A percentile compares a stretch with the other conserved stretches of the same genome.
Evolutionary conservation across 2,113 vertebrate genomes (phyloP).

Genomic region (Cheilinus undulatus): DNA sequence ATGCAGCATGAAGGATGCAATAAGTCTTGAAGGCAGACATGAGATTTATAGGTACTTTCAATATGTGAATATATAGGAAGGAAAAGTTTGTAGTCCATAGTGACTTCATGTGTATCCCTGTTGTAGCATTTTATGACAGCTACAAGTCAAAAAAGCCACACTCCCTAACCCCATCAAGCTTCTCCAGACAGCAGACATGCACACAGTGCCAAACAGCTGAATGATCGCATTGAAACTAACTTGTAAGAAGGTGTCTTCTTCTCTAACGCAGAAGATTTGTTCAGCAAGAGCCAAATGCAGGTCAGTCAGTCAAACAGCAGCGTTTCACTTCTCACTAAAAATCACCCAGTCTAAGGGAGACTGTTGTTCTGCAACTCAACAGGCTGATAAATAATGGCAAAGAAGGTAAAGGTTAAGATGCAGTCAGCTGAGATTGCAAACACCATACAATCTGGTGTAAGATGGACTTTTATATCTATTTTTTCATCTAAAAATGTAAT

Average conservation of each 20-base stretch:
- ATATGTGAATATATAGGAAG: not conserved
- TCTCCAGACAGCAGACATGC: slow-evolving; percentile 11
- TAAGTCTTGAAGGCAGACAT: not conserved
- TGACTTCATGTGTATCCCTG: not conserved
- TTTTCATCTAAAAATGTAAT: too few relatives aligned
- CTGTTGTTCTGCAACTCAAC: not conserved
- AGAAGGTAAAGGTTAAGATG: not conserved
- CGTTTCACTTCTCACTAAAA: slow-evolving; percentile 10
- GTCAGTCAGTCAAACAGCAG: slow-evolving; percentile 41
- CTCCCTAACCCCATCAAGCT: not conserved
- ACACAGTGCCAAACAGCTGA: slow-evolving; percentile 9
- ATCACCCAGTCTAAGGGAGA: slow-evolving; percentile 5
- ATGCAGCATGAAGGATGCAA: not conserved
- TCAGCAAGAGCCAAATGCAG: slow-evolving; percentile 44
- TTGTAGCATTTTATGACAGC: slow-evolving; percentile 24
- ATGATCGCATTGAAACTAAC: slow-evolving; percentile 35
- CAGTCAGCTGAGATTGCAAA: too few relatives aligned
- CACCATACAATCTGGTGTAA: too few relatives aligned
- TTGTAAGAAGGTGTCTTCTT: slow-evolving; percentile 20
- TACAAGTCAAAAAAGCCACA: slow-evolving; percentile 19
- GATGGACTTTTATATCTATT: too few relatives aligned
- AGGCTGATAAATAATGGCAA: not conserved
- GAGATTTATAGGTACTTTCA: slow-evolving; percentile 12
- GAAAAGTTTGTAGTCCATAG: not conserved
- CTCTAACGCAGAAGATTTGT: not conserved